phyloP scores from a whole-genome alignment of 2,113 vertebrate species.

The Ammodytes dubius region DNA sequence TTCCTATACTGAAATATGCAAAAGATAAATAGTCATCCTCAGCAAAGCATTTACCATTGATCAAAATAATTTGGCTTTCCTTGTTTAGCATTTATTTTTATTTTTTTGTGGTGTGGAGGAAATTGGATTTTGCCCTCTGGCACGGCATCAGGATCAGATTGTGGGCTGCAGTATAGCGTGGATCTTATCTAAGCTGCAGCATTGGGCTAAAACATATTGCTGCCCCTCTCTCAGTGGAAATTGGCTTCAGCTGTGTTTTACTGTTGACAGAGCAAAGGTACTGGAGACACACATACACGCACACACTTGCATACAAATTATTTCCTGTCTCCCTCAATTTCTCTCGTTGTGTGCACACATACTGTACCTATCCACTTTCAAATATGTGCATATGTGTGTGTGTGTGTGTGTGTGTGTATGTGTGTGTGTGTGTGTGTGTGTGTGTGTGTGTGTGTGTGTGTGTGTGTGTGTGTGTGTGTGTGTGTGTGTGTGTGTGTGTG shows the following conservation, averaged over 20 bases:
- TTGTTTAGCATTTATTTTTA: slow-evolving; percentile 57
- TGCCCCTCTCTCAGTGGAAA: slow-evolving; percentile 66
- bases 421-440: neutral
- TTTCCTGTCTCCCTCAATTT: neutral
- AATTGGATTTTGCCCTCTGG: slow-evolving; percentile 80
- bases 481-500: slow-evolving; percentile 11
- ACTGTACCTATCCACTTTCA: neutral
- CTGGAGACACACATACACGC: slow-evolving; percentile 12
- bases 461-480: neutral
- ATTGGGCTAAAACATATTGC: slow-evolving; percentile 76
- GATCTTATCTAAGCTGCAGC: slow-evolving; percentile 75
- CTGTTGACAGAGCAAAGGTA: slow-evolving; percentile 59
- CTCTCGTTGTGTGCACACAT: slow-evolving; percentile 6
- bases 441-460: slow-evolving; percentile 4
- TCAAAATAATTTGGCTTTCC: slow-evolving; percentile 64
- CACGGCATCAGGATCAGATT: slow-evolving; percentile 77
- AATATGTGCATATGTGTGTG: neutral
- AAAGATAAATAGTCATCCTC: slow-evolving; percentile 59
- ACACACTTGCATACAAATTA: neutral
- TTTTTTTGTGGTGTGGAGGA: slow-evolving; percentile 51
- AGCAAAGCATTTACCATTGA: slow-evolving; percentile 67
- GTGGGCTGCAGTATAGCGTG: slow-evolving; percentile 60
- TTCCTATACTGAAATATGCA: slow-evolving; percentile 53
- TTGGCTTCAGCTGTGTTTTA: slow-evolving; percentile 55
- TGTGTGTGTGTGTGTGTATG: slow-evolving; percentile 1